Conservation (phyloP, 2,797 vertebrate species). For the Pseudotriccus pelzelni region DNA sequence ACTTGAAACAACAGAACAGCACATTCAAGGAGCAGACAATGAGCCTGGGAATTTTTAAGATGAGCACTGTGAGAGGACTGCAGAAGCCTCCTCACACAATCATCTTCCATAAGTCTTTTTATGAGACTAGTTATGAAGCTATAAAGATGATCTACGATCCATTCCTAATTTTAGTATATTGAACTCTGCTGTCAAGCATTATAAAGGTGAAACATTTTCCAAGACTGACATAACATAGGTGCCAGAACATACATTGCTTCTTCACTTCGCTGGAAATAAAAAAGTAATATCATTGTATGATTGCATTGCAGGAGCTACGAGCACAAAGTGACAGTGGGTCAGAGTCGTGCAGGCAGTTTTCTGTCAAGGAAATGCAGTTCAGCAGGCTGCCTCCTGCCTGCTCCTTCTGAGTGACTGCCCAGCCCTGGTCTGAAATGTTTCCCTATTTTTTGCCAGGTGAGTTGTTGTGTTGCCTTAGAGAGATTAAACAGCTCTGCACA, state of each 20-base stretch:
- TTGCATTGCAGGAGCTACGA: neutral
- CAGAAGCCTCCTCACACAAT: neutral
- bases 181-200: neutral
- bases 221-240: neutral
- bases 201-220: neutral
- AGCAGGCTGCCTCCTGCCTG: neutral
- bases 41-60: neutral
- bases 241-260: neutral
- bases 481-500: neutral
- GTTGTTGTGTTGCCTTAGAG: neutral
- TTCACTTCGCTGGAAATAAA: neutral
- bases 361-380: neutral
- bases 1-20: neutral
- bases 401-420: neutral
- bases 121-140: neutral
- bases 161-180: neutral
- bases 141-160: neutral
- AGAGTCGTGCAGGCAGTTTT: fast-evolving
- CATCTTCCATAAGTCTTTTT: neutral
- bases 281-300: neutral
- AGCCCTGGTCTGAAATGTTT: neutral
- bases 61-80: neutral
- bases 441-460: neutral
- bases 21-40: neutral
- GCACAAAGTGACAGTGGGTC: neutral